These are phyloP conservation scores for Fulmarus glacialis DNA, from an alignment of 2,113 vertebrate species.

Conservation along the genomic window DNA sequence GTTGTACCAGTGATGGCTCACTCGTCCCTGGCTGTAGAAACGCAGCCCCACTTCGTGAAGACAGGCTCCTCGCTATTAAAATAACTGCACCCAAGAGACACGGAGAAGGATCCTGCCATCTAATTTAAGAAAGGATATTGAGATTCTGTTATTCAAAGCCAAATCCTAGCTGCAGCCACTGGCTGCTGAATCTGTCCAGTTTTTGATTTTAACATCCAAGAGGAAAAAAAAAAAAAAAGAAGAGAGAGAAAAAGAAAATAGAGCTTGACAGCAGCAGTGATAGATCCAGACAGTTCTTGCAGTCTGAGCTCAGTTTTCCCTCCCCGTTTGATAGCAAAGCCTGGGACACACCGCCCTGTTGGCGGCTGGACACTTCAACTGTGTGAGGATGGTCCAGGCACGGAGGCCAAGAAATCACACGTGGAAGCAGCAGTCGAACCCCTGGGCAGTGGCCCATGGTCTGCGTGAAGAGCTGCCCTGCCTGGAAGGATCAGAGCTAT, in stretches of 20 bases:
- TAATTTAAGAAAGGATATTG: neutral
- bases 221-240: neutral
- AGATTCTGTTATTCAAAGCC: neutral
- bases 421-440: neutral
- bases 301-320: neutral
- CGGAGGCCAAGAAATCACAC: neutral
- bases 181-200: neutral
- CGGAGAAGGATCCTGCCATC: neutral
- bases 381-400: neutral
- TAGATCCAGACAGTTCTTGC: neutral
- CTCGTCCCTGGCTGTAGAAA: neutral
- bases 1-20: neutral
- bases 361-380: neutral
- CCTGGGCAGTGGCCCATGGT: neutral
- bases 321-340: neutral
- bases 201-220: neutral
- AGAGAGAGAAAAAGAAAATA: neutral
- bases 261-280: neutral
- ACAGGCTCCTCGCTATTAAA: neutral
- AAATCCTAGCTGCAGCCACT: neutral
- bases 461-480: neutral
- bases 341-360: neutral
- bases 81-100: neutral
- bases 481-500: neutral
- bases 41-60: rapidly evolving